Conservation (phyloP, 2,888 invertebrate species). For the Loripinus fragilis region DNA sequence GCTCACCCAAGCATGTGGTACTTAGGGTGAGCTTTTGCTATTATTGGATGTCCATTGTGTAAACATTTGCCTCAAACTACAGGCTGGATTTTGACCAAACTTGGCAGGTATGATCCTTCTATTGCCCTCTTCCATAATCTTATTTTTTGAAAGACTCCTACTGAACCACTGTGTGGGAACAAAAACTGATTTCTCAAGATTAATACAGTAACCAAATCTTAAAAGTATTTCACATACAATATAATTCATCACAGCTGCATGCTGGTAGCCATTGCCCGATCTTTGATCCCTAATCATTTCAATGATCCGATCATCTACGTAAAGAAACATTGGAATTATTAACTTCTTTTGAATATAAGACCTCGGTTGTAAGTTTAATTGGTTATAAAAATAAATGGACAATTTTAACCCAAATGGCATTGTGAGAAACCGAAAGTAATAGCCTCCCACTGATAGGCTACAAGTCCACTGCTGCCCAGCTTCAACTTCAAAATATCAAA, state of each 20-base stretch:
- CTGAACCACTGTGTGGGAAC: conserved; percentile 12
- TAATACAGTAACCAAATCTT: conserved; percentile 38
- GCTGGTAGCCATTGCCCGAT: not conserved
- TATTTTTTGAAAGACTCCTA: too few relatives aligned
- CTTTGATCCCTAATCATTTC: too few relatives aligned
- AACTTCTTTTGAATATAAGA: conserved; percentile 11
- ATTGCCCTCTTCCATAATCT: too few relatives aligned
- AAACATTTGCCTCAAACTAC: too few relatives aligned
- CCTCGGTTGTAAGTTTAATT: conserved; percentile 16
- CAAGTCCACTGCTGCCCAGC: not conserved
- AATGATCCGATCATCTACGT: conserved; percentile 26
- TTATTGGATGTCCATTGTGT: too few relatives aligned
- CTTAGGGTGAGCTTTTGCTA: too few relatives aligned
- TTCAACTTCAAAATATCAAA: not conserved
- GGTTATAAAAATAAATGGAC: conserved; percentile 30
- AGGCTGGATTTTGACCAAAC: too few relatives aligned
- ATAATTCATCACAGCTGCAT: not conserved
- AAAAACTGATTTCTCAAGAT: conserved; percentile 28
- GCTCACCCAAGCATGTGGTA: too few relatives aligned
- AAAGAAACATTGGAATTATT: not conserved
- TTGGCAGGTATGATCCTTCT: too few relatives aligned
- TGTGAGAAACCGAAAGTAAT: not conserved
- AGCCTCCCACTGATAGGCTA: conserved; percentile 34
- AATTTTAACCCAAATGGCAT: not conserved
- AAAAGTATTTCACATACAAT: conserved; percentile 21